Conservation (phyloP, 2,888 invertebrate species). For the Apamea sordens region DNA sequence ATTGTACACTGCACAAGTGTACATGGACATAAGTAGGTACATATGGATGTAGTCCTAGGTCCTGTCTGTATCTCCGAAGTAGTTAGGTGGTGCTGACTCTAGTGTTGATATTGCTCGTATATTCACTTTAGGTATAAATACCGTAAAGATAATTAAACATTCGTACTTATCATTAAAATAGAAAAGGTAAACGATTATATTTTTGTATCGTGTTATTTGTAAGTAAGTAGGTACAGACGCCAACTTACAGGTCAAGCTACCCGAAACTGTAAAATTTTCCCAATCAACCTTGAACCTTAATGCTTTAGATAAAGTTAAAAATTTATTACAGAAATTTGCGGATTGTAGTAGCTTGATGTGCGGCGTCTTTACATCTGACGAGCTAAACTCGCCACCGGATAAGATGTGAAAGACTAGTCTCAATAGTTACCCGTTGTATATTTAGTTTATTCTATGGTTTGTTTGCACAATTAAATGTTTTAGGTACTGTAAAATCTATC, state of each 20-base stretch:
- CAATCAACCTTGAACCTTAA: too few species aligned
- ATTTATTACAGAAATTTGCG: too few species aligned
- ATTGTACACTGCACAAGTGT: not conserved
- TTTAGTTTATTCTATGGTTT: conserved; percentile 1
- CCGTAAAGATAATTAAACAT: conserved; percentile 32
- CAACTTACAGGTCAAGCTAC: too few species aligned
- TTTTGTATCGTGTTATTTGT: conserved; percentile 38
- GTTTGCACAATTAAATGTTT: conserved; percentile 1
- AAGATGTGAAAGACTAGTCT: conserved; percentile 54
- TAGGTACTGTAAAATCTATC: not conserved
- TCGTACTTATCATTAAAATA: conserved; percentile 30
- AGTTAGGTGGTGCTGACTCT: not conserved
- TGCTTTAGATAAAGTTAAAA: too few species aligned
- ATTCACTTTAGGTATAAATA: not conserved
- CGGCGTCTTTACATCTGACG: not conserved
- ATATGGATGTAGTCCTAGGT: not conserved
- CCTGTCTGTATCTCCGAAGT: too few species aligned
- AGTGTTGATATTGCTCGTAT: conserved; percentile 39
- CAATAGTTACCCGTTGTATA: conserved; percentile 51
- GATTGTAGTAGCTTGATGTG: too few species aligned
- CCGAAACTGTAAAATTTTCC: too few species aligned
- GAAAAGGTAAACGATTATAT: conserved; percentile 46
- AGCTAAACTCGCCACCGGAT: not conserved
- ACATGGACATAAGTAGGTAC: not conserved
- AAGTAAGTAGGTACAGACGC: not conserved